Evolutionary conservation across 1,140 invertebrate species (phyloP).

Genomic region (Eriosoma lanigerum): DNA sequence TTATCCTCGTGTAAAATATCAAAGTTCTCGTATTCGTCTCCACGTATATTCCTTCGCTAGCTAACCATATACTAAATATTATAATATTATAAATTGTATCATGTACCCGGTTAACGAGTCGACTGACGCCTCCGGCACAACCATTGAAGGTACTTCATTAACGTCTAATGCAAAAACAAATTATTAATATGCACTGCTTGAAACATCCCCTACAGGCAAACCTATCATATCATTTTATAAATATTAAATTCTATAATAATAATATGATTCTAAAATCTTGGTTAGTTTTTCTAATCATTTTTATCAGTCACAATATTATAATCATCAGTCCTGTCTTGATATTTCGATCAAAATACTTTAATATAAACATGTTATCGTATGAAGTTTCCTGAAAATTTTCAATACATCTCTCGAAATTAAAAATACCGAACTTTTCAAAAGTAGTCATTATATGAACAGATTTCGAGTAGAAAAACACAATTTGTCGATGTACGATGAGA

Average conservation of each 20-base stretch:
- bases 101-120: constrained; percentile 23
- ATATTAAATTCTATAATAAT: too few relatives aligned
- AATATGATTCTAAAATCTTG: too few relatives aligned
- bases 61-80: not conserved
- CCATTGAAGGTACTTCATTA: constrained; percentile 23
- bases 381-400: too few relatives aligned
- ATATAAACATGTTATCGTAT: too few relatives aligned
- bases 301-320: too few relatives aligned
- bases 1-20: constrained; percentile 29
- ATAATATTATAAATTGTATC: constrained; percentile 35
- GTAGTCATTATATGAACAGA: too few relatives aligned
- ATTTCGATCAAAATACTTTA: too few relatives aligned
- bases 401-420: too few relatives aligned
- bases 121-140: constrained; percentile 7
- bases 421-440: too few relatives aligned
- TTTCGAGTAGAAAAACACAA: not conserved
- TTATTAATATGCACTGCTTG: not conserved
- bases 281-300: too few relatives aligned
- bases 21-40: constrained; percentile 1
- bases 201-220: constrained; percentile 16
- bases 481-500: not conserved
- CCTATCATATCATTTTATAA: too few relatives aligned
- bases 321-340: too few relatives aligned
- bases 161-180: not conserved
- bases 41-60: not conserved